Evolutionary conservation across 2,797 vertebrate genomes (phyloP), one percentile per base, ranked within the genome.

Genomic region (Varecia variegata): DNA sequence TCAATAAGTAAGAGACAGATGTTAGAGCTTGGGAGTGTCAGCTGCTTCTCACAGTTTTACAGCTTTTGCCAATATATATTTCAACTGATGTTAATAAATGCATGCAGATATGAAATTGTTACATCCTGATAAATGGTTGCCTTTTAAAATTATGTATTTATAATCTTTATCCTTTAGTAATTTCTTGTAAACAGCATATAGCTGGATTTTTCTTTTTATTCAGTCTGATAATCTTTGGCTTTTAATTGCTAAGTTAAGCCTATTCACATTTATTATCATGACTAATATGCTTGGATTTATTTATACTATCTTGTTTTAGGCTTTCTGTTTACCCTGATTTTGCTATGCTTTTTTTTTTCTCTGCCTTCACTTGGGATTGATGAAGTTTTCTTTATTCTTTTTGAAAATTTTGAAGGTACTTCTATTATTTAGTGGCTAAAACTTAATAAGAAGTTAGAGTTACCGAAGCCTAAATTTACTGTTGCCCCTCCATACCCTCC

Each of bases 401-500:
- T 70, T 35, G 27, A 88, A 88, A 30, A 17, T 11, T n/a, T 65
- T 21, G 35, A 65, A 80, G 18, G 2, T 35, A 27, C 84, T 73
- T 84, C 40, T 88, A 9, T 73, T 62, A n/a, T 23, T 73, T 73
- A 30, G 27, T 35, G 8, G 10, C 85, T 67, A 35, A 45, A 32
- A 30, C 54, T 62, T 62, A 76, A 52, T 30, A 73, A 20, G 9
- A 52, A 65, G 4, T 56, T 20, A n/a, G 58, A 71, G 12, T 82
- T 23, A n/a, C n/a, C 67, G 8, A 58, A 58, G 32, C n/a, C 23
- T 40, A 40, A 79, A 21, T 9, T 38, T n/a, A 54, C 15, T 17
- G 2, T 8, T 56, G 30, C 21, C 50, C 5, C 27, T 10, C 0
- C 0, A 2, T 10, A 3, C 7, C 17, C 4, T 68, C 23, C 40